Evolutionary conservation across 2,113 vertebrate species (phyloP).

Genomic region (Thamnophis sirtalis): DNA sequence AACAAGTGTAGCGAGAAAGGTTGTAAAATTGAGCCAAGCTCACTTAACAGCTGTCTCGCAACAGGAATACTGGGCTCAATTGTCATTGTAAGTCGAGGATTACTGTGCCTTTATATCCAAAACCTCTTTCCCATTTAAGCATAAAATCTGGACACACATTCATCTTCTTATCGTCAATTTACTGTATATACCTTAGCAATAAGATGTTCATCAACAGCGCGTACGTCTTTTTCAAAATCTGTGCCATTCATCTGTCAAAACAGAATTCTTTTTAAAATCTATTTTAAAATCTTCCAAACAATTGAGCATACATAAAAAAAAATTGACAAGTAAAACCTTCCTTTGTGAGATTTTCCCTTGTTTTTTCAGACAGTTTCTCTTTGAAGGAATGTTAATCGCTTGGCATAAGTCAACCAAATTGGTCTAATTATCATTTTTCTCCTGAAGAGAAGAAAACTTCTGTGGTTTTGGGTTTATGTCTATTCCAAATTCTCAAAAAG

Average conservation of each 20-base stretch:
- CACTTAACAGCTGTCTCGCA: background rate
- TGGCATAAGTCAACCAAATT: background rate
- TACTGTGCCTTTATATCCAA: background rate
- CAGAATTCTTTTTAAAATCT: background rate
- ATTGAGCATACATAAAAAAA: background rate
- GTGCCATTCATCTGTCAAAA: background rate
- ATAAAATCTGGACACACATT: background rate
- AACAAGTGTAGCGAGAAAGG: background rate
- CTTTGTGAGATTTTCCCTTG: background rate
- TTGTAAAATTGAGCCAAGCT: background rate
- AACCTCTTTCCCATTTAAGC: background rate
- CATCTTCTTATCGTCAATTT: background rate
- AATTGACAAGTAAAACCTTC: background rate
- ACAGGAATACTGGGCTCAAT: background rate
- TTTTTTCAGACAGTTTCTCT: background rate
- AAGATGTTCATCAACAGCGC: background rate
- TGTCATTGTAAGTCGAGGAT: background rate
- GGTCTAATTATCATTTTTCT: background rate
- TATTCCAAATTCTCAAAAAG: too few relatives aligned
- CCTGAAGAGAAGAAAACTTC: background rate
- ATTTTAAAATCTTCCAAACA: background rate
- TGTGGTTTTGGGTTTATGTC: background rate
- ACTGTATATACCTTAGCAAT: background rate
- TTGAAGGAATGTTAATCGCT: background rate
- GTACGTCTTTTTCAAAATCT: background rate